Conservation (phyloP, 2,113 vertebrate genomes). For the Procavia capensis region DNA sequence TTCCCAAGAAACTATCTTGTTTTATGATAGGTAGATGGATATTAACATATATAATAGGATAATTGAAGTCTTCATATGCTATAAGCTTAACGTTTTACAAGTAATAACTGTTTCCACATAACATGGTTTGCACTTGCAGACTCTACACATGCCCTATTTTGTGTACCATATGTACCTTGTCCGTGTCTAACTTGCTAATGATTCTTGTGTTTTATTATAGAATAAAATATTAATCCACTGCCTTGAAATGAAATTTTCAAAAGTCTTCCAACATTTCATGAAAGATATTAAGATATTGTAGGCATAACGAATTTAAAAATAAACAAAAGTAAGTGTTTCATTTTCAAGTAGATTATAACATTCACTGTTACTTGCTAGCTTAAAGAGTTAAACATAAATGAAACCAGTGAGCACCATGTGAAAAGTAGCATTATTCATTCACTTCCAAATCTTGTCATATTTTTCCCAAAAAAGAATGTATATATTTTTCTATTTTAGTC, state of each 20-base stretch:
- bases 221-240: conserved; percentile 17
- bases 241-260: not conserved
- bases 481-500: conserved; percentile 7
- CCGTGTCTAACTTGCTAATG: not conserved
- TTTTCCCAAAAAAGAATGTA: not conserved
- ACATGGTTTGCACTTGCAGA: not conserved
- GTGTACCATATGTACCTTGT: not conserved
- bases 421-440: conserved; percentile 33
- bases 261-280: not conserved
- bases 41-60: conserved; percentile 40
- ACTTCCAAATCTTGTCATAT: not conserved
- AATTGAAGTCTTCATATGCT: conserved; percentile 8
- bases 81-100: not conserved
- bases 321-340: not conserved
- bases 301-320: conserved; percentile 50
- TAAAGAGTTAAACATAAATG: not conserved
- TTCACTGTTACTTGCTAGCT: not conserved
- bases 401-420: not conserved
- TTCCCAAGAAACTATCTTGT: conserved; percentile 28
- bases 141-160: not conserved
- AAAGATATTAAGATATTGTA: conserved; percentile 18
- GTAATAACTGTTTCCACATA: not conserved
- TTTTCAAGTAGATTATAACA: conserved; percentile 13
- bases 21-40: not conserved
- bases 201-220: not conserved